Evolutionary conservation across 1,140 invertebrate species (phyloP).

Genomic region (Caenorhabditis latens): DNA sequence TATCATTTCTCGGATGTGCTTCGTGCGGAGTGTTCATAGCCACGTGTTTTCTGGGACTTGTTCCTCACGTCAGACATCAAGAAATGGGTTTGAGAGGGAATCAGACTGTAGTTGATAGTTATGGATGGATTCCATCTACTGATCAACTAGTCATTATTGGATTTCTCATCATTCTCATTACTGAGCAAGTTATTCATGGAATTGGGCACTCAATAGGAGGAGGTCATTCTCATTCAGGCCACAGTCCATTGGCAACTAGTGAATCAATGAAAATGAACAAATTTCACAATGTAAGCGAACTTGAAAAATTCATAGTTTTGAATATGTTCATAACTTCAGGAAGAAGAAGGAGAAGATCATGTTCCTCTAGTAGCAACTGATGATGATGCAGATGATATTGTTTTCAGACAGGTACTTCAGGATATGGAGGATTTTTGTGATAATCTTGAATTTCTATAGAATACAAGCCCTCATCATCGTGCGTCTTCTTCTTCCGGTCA

Average conservation of each 20-base stretch:
- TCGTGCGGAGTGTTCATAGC: constrained; percentile 79
- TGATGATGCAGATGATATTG: constrained; percentile 65
- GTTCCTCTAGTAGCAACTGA: constrained; percentile 62
- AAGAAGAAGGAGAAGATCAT: constrained; percentile 59
- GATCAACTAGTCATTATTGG: constrained; percentile 63
- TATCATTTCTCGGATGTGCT: constrained; percentile 71
- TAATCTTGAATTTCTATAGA: neutral
- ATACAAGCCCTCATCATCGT: constrained; percentile 21
- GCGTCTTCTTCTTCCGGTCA: constrained; percentile 15
- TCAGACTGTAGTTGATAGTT: constrained; percentile 4
- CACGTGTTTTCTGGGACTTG: constrained; percentile 78
- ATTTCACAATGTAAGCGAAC: constrained; percentile 8
- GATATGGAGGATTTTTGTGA: too few relatives aligned
- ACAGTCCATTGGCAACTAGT: constrained; percentile 27
- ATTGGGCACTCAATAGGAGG: constrained; percentile 26
- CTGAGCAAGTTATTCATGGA: constrained; percentile 63
- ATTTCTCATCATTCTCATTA: constrained; percentile 66
- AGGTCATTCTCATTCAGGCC: constrained; percentile 19
- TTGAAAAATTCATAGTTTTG: neutral
- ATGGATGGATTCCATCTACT: constrained; percentile 48
- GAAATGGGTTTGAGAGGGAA: constrained; percentile 64
- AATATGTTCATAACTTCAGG: constrained; percentile 14
- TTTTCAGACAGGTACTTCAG: constrained; percentile 55
- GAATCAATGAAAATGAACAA: constrained; percentile 25
- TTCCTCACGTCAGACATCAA: constrained; percentile 77